Base-by-base conservation (phyloP, 1,140 invertebrate species). In the Helicoverpa zea region DNA sequence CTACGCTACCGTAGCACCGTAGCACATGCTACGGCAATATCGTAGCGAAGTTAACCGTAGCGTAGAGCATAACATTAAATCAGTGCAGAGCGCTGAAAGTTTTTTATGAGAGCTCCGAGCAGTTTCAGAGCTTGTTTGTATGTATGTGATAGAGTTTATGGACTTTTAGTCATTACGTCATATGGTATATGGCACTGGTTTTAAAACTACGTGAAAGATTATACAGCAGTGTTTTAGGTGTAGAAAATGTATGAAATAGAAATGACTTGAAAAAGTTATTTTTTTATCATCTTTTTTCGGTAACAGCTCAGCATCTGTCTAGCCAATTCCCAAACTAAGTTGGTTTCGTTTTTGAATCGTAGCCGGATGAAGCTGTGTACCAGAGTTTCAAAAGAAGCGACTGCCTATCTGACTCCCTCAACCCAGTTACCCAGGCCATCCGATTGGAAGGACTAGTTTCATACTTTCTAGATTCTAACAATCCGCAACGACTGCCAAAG, bases 71-170 rank as follows among this genome's bases (percentile, higher is more conserved):
- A 72, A 54, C 68, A 51, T 30, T 72, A 72, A 68, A 68, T 68
- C 68, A 72, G 68, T 54, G 68, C 68, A 54, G 68, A 23, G 64
- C 64, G 43, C 4, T 5, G 49, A 30, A 72, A 72, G 18, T 72
- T 72, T 72, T 72, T 72, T 72, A 72, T 72, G 68, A 54, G 10
- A 47, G 68, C 54, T 49, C n/a, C 43, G 11, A 16, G 49, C 54
- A 72, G 14, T n/a, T 35, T 74, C 18, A 18, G n/a, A 74, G 54
- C 72, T 59, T 74, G 72, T 74, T 74, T 74, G 16, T 68, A 49
- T n/a, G 29, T 68, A 43, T 68, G 43, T 68, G 49, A 16, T 68
- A 68, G 64, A 16, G 59, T 61, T 59, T 59, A 74, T 56, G 35
- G 35, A 16, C 3, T 13, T 58, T 74, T 74, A 74, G 35, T 47